Conservation (phyloP, 2,113 vertebrate genomes). For the Corapipo altera region DNA sequence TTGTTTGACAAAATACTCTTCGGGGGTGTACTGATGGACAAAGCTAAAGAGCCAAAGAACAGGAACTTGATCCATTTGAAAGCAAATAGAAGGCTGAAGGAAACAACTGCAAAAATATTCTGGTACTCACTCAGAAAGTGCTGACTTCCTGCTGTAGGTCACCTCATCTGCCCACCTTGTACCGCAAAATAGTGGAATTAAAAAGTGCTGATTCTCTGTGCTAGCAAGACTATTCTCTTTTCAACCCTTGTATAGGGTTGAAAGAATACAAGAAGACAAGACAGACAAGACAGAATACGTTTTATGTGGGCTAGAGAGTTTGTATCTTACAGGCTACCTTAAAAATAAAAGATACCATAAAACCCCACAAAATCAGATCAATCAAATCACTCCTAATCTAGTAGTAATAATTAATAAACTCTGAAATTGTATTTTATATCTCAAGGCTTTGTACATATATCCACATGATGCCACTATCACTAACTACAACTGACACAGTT, state of each 20-base stretch:
- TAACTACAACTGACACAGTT: neutral
- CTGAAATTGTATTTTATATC: neutral
- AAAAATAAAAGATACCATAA: conserved; percentile 4
- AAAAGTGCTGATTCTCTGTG: conserved; percentile 56
- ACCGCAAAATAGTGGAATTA: conserved; percentile 52
- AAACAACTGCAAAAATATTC: conserved; percentile 46
- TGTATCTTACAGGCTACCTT: neutral
- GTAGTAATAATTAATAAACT: neutral
- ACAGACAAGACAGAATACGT: neutral
- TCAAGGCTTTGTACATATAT: neutral
- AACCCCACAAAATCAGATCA: neutral
- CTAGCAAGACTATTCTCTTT: conserved; percentile 35
- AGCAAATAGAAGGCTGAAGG: conserved; percentile 48
- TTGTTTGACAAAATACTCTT: conserved; percentile 75
- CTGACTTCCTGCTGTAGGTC: conserved; percentile 67
- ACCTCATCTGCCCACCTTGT: conserved; percentile 17
- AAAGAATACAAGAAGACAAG: neutral
- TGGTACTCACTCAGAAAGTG: conserved; percentile 65
- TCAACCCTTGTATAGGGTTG: neutral
- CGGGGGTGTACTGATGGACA: conserved; percentile 68
- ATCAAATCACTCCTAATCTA: neutral
- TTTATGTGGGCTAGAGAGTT: neutral
- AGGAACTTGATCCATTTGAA: conserved; percentile 69
- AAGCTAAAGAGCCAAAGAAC: conserved; percentile 63
- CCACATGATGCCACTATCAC: neutral